Conservation (phyloP, 2,797 vertebrate genomes). For the Chelon auratus region DNA sequence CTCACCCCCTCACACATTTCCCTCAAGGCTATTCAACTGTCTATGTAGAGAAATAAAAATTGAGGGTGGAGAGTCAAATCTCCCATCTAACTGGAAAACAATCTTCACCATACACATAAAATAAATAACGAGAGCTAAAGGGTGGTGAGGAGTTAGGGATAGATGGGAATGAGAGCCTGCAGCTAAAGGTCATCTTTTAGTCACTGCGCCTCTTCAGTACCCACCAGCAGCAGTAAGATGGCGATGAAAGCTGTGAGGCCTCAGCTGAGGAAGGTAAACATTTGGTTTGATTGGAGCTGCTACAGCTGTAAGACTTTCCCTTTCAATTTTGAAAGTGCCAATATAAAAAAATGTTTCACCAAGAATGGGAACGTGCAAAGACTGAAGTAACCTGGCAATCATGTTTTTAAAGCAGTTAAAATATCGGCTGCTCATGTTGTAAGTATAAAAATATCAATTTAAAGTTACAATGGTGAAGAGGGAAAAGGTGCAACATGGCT, state of each 20-base stretch:
- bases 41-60: conserved; percentile 16
- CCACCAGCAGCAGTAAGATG: background rate
- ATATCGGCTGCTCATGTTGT: conserved; percentile 1
- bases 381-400: background rate
- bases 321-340: conserved; percentile 15
- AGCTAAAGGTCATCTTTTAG: background rate
- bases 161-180: no score
- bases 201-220: background rate
- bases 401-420: conserved; percentile 22
- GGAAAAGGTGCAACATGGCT: conserved; percentile 23
- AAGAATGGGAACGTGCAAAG: background rate
- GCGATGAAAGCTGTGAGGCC: conserved; percentile 3
- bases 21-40: background rate
- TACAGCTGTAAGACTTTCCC: conserved; percentile 18
- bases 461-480: conserved; percentile 13
- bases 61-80: conserved; percentile 1
- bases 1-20: conserved; percentile 7
- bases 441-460: conserved; percentile 40
- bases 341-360: background rate
- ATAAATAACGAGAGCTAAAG: background rate
- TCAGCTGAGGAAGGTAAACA: background rate
- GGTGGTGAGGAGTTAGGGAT: background rate
- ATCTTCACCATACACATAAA: background rate
- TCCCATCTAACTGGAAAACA: background rate
- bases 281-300: conserved; percentile 23